Base-by-base conservation (phyloP, 2,888 invertebrate genomes). In the Alloscopus bannaensis region DNA sequence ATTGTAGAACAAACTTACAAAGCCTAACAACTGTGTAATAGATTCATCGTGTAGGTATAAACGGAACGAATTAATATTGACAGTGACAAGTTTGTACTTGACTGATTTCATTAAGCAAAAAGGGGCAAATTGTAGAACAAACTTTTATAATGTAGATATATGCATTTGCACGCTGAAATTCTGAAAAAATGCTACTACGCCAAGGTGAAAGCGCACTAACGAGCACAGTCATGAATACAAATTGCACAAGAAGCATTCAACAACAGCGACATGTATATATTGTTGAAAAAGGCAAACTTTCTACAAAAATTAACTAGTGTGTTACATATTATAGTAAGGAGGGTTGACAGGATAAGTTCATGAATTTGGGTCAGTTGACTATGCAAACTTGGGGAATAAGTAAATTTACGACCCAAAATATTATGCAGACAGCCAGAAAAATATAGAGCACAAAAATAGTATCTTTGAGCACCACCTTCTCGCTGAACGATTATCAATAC, bases 401-500 rank as follows among this genome's bases (percentile, higher is more conserved):
- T 55, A 47, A 68, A 55, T 68, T 45, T 52, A 26, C 40, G 40
- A 68, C 42, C 29, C 68, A 57, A 69, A 69, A 69, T 69, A 69
- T 69, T 59, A 40, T 55, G 36, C 59, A 69, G 42, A 40, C 36
- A 68, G 68, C 24, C 68, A 55, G 55, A 68, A 68, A 36, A 65
- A n/a, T 59, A 29, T 36, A 55, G 31, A 31, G 59, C 59, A 59
- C 55, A 59, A 59, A 59, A 59, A 55, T 6, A 8, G 36, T 36
- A 13, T 8, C 13, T 36, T 36, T 36, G 36, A 36, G 36, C 36
- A 36, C 36, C 50, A 11, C 20, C 28, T 6, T 2, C 52, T 66
- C 50, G 22, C 29, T 66, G 20, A 45, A 42, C 16, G 45, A 64
- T 45, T 28, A 64, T 42, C 36, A 47, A 11, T 6, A 28, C 13